Base-by-base conservation (phyloP, 1,140 invertebrate genomes). In the Penaeus chinensis region DNA sequence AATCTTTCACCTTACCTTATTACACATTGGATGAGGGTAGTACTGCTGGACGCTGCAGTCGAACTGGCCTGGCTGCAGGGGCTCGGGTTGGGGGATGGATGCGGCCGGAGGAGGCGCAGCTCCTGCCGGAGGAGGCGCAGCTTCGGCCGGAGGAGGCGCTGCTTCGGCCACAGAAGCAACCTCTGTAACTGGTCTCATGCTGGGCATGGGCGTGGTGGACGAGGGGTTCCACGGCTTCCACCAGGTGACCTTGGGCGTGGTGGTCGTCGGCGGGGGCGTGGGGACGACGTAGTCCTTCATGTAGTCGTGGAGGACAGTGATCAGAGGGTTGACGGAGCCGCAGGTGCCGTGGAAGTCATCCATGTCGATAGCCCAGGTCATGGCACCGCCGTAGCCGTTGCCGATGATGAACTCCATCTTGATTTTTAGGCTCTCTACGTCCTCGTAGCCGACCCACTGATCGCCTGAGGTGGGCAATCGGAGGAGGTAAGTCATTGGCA, bases 321-420 rank as follows among this genome's bases (percentile, higher is more conserved):
- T 88, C n/a, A 90, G 66, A 13, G 88, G 85, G 79, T 96, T 97
- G 1, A 96, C 95, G 85, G 96, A 94, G 2, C 95, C 96, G 91
- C 97, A 98, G 7, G 95, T 93, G 22, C 94, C 95, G 88, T 95
- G 96, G 92, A 98, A 98, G 92, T 99, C 98, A 89, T 99, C 98
- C 96, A 99, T 97, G 91, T 99, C 98, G 0, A 99, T 94, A 0
- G 97, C 97, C 98, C 98, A 99, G 0, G 98, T 96, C 97, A 99
- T 99, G 24, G 97, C 97, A 11, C 98, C 98, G 54, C 95, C 98
- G 91, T 96, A 98, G 22, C 96, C 95, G 83, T 96, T 96, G 63
- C 95, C 94, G 91, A 98, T 98, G 66, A 99, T 94, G 97, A 97
- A 93, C 91, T 92, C 93, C 93, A 93, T 95, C 94, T 96, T 97